Evolutionary conservation across 2,888 invertebrate genomes (phyloP).

Genomic region (Sclerodermus sp.): DNA sequence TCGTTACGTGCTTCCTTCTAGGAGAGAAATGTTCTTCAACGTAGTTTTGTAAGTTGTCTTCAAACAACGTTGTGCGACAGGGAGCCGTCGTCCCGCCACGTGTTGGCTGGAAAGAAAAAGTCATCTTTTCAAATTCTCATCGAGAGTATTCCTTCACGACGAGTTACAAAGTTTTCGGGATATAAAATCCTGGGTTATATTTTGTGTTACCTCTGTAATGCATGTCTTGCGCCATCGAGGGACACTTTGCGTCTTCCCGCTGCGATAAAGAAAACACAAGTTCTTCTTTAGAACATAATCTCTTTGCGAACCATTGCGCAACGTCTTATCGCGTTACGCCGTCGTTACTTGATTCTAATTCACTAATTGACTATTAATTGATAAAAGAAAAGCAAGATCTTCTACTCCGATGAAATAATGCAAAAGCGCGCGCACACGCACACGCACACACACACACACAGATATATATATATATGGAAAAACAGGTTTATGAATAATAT

Average conservation of each 20-base stretch:
- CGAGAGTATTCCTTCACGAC: constrained; percentile 31
- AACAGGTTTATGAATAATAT: no score
- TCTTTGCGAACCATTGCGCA: no score
- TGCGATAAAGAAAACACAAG: constrained; percentile 13
- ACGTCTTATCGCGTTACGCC: no score
- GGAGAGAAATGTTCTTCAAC: constrained; percentile 10
- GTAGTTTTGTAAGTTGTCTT: constrained; percentile 18
- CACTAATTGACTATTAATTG: no score
- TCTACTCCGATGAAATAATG: neutral
- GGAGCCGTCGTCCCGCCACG: constrained; percentile 51
- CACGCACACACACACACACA: no score
- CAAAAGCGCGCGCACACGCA: neutral
- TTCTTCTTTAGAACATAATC: no score
- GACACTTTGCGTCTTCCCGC: constrained; percentile 65
- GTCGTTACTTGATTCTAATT: no score
- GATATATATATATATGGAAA: no score
- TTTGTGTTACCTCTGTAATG: constrained; percentile 75
- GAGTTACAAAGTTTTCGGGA: constrained; percentile 21
- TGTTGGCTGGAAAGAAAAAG: constrained; percentile 54
- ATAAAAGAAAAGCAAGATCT: no score
- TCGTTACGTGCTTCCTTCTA: constrained; percentile 1
- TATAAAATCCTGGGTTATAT: constrained; percentile 25
- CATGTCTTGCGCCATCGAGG: constrained; percentile 88
- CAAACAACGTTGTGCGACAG: constrained; percentile 49
- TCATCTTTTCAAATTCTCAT: constrained; percentile 49